Evolutionary conservation across 2,888 invertebrate genomes (phyloP).

Genomic region (Geotrupes spiniger): DNA sequence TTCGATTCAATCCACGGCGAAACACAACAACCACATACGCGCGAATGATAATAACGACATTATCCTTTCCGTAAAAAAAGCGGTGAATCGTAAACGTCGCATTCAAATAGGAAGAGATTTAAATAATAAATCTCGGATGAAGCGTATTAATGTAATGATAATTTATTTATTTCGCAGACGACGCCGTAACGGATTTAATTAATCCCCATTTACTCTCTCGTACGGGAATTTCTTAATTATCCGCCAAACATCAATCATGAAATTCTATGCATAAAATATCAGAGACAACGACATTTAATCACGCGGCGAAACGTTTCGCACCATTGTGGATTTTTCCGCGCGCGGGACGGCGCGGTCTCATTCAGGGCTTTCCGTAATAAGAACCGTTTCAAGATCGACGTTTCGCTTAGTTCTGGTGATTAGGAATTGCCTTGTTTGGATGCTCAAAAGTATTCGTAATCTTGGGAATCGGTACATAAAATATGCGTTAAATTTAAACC

Average conservation of each 20-base stretch:
- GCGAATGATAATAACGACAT: slow-evolving; percentile 6
- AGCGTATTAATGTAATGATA: slow-evolving; percentile 14
- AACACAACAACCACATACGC: background rate
- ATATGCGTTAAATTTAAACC: too few relatives aligned
- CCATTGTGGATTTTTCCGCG: too few relatives aligned
- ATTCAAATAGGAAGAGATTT: background rate
- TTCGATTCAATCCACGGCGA: background rate
- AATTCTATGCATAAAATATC: slow-evolving; percentile 2
- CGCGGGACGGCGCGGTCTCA: too few relatives aligned
- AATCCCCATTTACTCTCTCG: slow-evolving; percentile 10
- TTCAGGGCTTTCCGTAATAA: too few relatives aligned
- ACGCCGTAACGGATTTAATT: slow-evolving; percentile 16
- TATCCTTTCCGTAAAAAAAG: slow-evolving; percentile 4
- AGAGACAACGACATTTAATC: slow-evolving; percentile 2
- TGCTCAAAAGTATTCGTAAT: too few relatives aligned
- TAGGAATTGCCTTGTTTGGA: too few relatives aligned
- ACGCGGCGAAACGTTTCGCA: slow-evolving; percentile 3
- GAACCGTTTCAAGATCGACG: too few relatives aligned
- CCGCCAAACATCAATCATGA: slow-evolving; percentile 15
- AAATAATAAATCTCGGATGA: slow-evolving; percentile 8
- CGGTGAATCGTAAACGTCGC: background rate
- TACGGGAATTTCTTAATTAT: slow-evolving; percentile 17
- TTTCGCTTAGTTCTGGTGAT: too few relatives aligned
- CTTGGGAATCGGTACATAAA: too few relatives aligned
- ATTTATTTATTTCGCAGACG: slow-evolving; percentile 17